phyloP scores from a whole-genome alignment of 2,113 vertebrate species.

The Megaceryle maxima region DNA sequence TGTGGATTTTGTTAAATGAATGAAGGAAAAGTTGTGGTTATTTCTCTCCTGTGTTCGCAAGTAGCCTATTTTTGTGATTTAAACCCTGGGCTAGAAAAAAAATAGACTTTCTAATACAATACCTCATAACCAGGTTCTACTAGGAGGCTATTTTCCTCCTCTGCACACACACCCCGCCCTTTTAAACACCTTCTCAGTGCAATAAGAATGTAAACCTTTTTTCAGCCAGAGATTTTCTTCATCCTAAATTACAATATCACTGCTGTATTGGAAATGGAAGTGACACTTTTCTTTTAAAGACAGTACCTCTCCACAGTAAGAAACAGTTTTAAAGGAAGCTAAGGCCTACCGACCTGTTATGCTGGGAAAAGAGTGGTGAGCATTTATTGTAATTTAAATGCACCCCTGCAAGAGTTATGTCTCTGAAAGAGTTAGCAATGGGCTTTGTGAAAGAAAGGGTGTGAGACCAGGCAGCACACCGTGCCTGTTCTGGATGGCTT shows the following conservation, averaged over 20 bases:
- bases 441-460: background rate
- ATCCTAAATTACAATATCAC: background rate
- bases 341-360: background rate
- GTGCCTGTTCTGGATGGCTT: background rate
- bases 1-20: background rate
- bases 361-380: background rate
- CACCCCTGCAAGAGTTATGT: background rate
- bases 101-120: background rate
- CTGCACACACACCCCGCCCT: background rate
- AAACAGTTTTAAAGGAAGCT: background rate
- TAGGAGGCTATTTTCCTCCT: background rate
- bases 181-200: background rate
- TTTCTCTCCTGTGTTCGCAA: background rate
- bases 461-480: background rate
- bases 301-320: background rate
- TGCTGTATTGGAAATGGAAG: background rate
- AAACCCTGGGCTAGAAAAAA: background rate
- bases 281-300: background rate
- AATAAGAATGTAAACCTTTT: background rate
- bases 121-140: background rate
- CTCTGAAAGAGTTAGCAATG: background rate
- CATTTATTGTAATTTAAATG: background rate
- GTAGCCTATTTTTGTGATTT: background rate
- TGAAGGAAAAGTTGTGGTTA: background rate
- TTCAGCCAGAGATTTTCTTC: background rate